Evolutionary conservation across 2,888 invertebrate species (phyloP), one percentile per base, ranked within the genome.

Genomic region (Acleris emargana): DNA sequence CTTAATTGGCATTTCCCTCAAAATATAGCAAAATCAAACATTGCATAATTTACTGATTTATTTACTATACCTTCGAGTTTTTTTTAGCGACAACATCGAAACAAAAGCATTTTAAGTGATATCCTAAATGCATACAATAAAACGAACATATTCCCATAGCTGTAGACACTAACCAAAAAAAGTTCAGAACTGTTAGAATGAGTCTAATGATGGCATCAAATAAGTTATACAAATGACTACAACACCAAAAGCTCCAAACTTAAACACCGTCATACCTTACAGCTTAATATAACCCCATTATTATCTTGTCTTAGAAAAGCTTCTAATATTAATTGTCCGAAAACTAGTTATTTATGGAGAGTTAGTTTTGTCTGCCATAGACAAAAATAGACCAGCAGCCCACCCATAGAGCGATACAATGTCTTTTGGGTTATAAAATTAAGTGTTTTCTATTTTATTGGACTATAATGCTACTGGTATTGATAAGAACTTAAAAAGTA

Each of bases 241-340:
- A 32, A 47, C 47, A 55, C 28, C 25, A 25, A 25, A 45, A 13
- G 20, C 11, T 45, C 57, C 2, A 32, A 59, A 64, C 58, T 53
- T 59, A 59, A 25, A 25, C 43, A 17, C 54, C 59, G 43, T 60
- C 43, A 64, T 51, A 64, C 50, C 54, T 55, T 50, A 55, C 64
- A n/a, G 43, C 61, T 61, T 66, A 61, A 57, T 55, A 60, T 60
- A 43, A 66, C 60, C 58, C 64, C 61, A 82, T 80, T 79, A 84
- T 79, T 83, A 81, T 82, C 57, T 57, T 57, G 57, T 22, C 80
- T 73, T 80, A 84, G 85, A 83, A 86, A 84, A 82, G 72, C 76
- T 73, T 74, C 79, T 80, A 80, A 84, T 88, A 90, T 91, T 89
- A 90, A 91, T 91, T 88, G 89, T 85, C 89, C 87, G 82, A 89